Conservation (phyloP, 2,113 vertebrate species). For the Himantopus leucocephalus region DNA sequence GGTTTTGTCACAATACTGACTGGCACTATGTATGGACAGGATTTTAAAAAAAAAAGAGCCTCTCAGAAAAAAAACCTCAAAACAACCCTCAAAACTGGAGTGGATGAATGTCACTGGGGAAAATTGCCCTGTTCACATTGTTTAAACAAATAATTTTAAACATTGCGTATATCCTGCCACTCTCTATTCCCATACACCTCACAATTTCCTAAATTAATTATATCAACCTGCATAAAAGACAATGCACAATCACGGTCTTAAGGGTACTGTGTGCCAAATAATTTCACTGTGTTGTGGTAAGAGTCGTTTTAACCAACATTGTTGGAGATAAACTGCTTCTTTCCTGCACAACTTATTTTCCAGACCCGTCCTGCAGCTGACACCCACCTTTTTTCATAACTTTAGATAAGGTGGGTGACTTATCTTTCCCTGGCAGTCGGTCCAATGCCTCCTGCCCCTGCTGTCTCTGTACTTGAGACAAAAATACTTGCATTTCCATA, state of each 20-base stretch:
- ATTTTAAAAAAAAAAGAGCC: background rate
- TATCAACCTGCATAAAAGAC: background rate
- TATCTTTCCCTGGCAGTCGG: background rate
- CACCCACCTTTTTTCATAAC: background rate
- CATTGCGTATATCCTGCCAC: too few species aligned
- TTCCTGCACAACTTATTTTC: background rate
- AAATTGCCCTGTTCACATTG: background rate
- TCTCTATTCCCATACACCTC: background rate
- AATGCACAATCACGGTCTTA: background rate
- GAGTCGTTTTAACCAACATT: background rate
- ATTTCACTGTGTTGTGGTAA: background rate
- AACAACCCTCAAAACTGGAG: background rate
- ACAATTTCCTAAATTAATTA: background rate
- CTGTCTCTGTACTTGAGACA: background rate
- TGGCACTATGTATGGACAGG: background rate
- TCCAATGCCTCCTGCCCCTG: background rate
- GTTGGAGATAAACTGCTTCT: background rate
- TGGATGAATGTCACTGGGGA: background rate
- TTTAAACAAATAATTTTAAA: background rate
- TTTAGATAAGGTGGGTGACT: background rate
- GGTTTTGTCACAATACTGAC: background rate
- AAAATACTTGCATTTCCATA: background rate
- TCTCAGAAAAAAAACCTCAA: background rate
- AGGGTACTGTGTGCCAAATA: rapidly evolving
- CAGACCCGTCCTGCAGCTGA: background rate